A percentile compares a stretch with the other conserved stretches of the same genome.
These are phyloP conservation scores for Spisula solida DNA, from an alignment of 2,888 invertebrate genomes.

Conservation along the genomic window DNA sequence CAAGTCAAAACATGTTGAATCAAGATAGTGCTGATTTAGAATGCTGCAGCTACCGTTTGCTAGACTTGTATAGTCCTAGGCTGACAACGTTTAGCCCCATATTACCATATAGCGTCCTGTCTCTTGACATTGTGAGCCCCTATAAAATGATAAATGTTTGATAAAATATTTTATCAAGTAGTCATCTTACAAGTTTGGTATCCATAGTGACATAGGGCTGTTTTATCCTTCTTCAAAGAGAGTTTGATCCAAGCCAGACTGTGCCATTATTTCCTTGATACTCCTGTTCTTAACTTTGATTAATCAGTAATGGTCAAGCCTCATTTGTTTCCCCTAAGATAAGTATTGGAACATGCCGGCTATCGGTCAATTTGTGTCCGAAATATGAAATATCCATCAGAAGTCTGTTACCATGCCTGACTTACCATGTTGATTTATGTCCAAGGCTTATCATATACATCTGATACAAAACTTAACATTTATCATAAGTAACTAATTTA, in stretches of 20 bases:
- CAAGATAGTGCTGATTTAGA: background rate
- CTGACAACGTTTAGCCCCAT: background rate
- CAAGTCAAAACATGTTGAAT: slow-evolving; percentile 22
- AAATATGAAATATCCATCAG: background rate
- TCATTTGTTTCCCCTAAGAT: slow-evolving; percentile 2
- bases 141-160: slow-evolving; percentile 19
- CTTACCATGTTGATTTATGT: background rate
- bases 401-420: background rate
- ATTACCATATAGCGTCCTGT: background rate
- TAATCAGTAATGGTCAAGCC: slow-evolving; percentile 18
- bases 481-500: slow-evolving; percentile 4
- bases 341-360: background rate
- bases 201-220: slow-evolving; percentile 11
- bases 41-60: background rate
- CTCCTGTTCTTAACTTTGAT: background rate
- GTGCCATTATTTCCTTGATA: slow-evolving; percentile 1
- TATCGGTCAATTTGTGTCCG: background rate
- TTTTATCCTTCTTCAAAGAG: slow-evolving; percentile 16
- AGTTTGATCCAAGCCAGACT: background rate
- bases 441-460: background rate
- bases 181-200: background rate
- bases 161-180: slow-evolving; percentile 23
- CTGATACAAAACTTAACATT: background rate
- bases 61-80: background rate
- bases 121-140: background rate